Evolutionary conservation across 2,113 vertebrate genomes (phyloP), one percentile per base, ranked within the genome.

Genomic region (Eupsittula cactorum): DNA sequence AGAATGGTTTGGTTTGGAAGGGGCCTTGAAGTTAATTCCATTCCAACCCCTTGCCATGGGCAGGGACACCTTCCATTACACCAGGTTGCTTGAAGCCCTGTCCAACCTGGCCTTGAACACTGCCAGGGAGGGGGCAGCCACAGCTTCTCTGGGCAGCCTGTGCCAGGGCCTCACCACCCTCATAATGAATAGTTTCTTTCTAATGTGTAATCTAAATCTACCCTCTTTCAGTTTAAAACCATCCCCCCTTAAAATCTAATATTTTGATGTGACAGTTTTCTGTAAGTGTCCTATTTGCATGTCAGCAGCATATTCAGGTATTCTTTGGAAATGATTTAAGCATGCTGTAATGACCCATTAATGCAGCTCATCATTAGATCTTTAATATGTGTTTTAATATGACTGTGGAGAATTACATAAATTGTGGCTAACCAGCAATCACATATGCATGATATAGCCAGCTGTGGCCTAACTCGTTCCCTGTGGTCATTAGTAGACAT

Each of bases 321-420:
- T 50, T 71, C 7, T 52, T 89, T 87, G 49, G 70, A 52, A 95
- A 57, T 3, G 1, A 46, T 62, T 84, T 83, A 77, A 86, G 39
- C 31, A 5, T 20, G 24, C 57, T 89, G 44, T 60, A 76, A 94
- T 21, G 37, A 92, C 82, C 87, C 88, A 23, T 94, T 79, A 81
- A 85, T 35, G 60, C 71, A 76, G 63, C 75, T 93, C 42, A 70
- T 91, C 83, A 86, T 96, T 95, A 95, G 94, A 73, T 85, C 86
- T 95, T 93, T 78, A 97, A 80, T 52, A 60, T 65, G 78, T 79
- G 20, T 94, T 96, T 96, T 92, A 96, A 88, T 59, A 77, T 9
- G 9, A 49, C 64, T 68, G 60, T 70, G 82, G 64, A 47, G 92
- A 92, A 88, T 90, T 55, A 68, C 42, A 77, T 67, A 93, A 93